These are phyloP conservation scores for Pedicia rivosa DNA, from an alignment of 2,888 invertebrate species.

Conservation along the genomic window DNA sequence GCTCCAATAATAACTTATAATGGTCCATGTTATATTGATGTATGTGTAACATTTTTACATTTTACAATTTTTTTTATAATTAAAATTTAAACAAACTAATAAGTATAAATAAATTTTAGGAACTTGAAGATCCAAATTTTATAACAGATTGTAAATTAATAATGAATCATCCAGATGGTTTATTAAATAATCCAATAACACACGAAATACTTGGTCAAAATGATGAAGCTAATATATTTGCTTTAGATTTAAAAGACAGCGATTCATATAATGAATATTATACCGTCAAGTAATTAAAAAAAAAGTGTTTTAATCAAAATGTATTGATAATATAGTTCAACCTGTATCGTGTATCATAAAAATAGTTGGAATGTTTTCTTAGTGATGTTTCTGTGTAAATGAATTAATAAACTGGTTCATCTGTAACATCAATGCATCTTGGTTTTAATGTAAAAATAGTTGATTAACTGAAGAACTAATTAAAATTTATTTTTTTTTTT, in stretches of 20 bases:
- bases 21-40: constrained; percentile 30
- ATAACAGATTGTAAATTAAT: constrained; percentile 22
- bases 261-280: constrained; percentile 9
- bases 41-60: constrained; percentile 23
- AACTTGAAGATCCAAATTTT: constrained; percentile 18
- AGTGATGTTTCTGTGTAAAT: too few species aligned
- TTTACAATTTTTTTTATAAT: too few species aligned
- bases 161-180: constrained; percentile 17
- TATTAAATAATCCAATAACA: constrained; percentile 28
- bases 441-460: too few species aligned
- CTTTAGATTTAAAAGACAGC: constrained; percentile 7
- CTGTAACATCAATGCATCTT: too few species aligned
- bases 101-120: constrained; percentile 19
- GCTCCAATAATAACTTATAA: constrained; percentile 34
- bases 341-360: too few species aligned
- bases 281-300: too few species aligned
- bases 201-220: constrained; percentile 30
- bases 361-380: too few species aligned
- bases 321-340: too few species aligned
- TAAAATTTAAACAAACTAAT: constrained; percentile 5
- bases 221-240: constrained; percentile 30
- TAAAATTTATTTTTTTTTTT: background rate
- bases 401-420: too few species aligned
- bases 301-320: too few species aligned
- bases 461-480: too few species aligned